phyloP scores from a whole-genome alignment of 35 echinoderm and acorn worm genomes.

The Lytechinus variegatus region DNA sequence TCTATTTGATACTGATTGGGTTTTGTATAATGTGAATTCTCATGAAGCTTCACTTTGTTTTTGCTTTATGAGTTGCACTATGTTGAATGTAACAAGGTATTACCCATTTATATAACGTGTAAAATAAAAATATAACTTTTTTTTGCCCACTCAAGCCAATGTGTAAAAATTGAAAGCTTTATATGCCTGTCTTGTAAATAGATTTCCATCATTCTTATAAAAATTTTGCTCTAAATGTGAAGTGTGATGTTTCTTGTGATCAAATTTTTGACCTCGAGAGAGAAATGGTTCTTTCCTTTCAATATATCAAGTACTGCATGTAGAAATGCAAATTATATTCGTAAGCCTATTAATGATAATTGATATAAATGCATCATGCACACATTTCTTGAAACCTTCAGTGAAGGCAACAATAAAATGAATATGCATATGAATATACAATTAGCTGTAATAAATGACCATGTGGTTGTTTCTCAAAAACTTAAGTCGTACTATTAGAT shows the following conservation, averaged over 20 bases:
- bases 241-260: background rate
- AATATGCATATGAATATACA: too few relatives aligned
- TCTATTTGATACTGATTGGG: background rate
- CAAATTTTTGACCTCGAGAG: background rate
- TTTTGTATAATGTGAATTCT: background rate
- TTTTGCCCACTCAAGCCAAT: background rate
- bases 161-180: background rate
- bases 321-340: background rate
- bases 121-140: background rate
- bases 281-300: background rate
- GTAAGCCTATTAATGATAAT: too few relatives aligned
- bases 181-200: slow-evolving; percentile 13
- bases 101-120: background rate
- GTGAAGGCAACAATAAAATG: too few relatives aligned
- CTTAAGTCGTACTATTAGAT: too few relatives aligned
- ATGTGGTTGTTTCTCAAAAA: too few relatives aligned
- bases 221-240: background rate
- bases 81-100: background rate
- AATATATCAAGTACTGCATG: background rate
- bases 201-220: background rate
- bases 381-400: too few relatives aligned
- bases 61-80: background rate
- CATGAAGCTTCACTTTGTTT: background rate
- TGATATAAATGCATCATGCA: too few relatives aligned
- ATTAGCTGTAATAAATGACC: too few relatives aligned